Conservation (phyloP, 2,113 vertebrate genomes). For the Plotosus lineatus region DNA sequence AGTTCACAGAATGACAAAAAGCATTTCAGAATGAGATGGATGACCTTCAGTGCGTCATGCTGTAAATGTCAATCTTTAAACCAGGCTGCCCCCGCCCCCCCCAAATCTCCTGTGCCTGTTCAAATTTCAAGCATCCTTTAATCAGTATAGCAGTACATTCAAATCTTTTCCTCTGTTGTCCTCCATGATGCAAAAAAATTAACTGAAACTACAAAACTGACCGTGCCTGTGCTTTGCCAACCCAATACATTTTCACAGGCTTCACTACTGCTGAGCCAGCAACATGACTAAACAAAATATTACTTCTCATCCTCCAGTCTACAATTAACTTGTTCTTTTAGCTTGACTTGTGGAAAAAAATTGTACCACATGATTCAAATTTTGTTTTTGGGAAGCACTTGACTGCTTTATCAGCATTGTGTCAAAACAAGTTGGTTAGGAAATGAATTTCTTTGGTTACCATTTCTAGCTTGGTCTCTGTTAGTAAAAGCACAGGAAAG, state of each 20-base stretch:
- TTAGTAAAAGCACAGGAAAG: slow-evolving; percentile 9
- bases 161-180: not conserved
- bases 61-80: slow-evolving; percentile 34
- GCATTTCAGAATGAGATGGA: slow-evolving; percentile 35
- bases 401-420: not conserved
- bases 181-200: not conserved
- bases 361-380: slow-evolving; percentile 15
- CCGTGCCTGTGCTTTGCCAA: not conserved
- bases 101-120: slow-evolving; percentile 15
- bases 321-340: slow-evolving; percentile 39
- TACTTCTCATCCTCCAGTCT: slow-evolving; percentile 8
- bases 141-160: not conserved
- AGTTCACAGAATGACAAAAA: not conserved
- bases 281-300: slow-evolving; percentile 34
- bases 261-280: not conserved
- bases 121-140: not conserved
- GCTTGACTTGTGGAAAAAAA: slow-evolving; percentile 24
- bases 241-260: no score
- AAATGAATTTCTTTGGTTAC: slow-evolving; percentile 41
- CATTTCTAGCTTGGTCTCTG: not conserved
- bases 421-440: slow-evolving; percentile 41
- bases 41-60: slow-evolving; percentile 27
- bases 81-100: not conserved
- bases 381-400: slow-evolving; percentile 32
- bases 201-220: not conserved